Base-by-base conservation (phyloP, 2,113 vertebrate species). In the Himantopus leucocephalus region DNA sequence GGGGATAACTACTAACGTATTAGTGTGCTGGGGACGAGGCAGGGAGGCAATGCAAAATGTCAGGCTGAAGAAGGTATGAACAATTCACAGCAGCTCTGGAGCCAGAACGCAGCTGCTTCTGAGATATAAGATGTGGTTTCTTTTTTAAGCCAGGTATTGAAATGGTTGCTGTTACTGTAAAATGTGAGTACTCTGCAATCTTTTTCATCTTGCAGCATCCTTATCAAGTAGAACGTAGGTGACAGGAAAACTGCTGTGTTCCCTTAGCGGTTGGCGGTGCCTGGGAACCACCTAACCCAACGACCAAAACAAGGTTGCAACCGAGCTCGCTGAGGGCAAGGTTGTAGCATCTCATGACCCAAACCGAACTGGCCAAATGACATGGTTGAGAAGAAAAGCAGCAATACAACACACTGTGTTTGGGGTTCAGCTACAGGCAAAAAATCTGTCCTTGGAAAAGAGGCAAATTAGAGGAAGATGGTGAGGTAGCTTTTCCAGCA, bases 61-160 rank as follows among this genome's bases (percentile, higher is more conserved):
- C 60, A 8, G 30, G 18, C 41, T 82, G 86, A 91, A 50, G 62
- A 87, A 41, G 18, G 24, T 60, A 87, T 30, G 50, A 95, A 67
- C 68, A 81, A 43, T 82, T 94, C 58, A 45, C 66, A 91, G 88
- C 56, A 74, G 76, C 60, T 86, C 79, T 68, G 85, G 64, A 94
- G 80, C 68, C 73, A 64, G 71, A 90, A 30, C 3, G 5, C 66
- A 66, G 62, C 90, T 74, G 52, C 63, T 94, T 85, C 75, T 87
- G 84, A 93, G 62, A 60, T 48, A 29, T 2, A 91, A 96, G 58
- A 90, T 94, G 84, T 93, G 81, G 85, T 90, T 95, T 93, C 81
- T 94, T 90, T 95, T 93, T 90, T 94, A 94, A 97, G 87, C 24
- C 81, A 92, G 92, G 58, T 94, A 96, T 82, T 93, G 92, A 95